Percentiles rank a stretch among this genome's conserved stretches.
Conservation (phyloP, 2,797 vertebrate genomes). For the Strix occidentalis region DNA sequence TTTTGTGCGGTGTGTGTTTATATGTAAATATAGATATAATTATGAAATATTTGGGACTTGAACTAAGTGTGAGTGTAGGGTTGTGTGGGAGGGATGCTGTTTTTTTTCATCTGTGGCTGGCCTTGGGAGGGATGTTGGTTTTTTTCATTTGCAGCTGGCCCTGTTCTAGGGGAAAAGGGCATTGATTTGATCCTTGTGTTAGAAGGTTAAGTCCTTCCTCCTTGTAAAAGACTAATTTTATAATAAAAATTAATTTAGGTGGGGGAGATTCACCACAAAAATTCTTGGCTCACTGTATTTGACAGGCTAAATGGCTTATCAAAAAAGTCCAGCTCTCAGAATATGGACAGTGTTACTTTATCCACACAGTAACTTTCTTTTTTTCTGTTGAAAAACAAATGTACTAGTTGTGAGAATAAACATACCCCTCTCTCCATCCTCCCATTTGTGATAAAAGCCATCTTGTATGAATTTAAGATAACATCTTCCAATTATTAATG, state of each 20-base stretch:
- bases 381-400: neutral
- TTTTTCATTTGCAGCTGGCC: neutral
- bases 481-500: too few species aligned
- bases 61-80: neutral
- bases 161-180: neutral
- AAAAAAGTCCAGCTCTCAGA: neutral
- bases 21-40: neutral
- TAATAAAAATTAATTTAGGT: neutral
- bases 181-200: neutral
- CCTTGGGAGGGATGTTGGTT: neutral
- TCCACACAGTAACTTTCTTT: neutral
- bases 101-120: neutral
- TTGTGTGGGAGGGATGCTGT: neutral
- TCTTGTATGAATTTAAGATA: neutral
- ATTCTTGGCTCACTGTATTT: neutral
- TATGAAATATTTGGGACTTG: neutral
- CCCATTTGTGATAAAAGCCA: neutral
- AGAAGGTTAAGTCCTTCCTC: neutral
- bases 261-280: neutral
- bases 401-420: neutral
- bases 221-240: neutral
- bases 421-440: neutral
- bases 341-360: neutral
- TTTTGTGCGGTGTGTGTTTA: neutral
- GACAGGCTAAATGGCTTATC: neutral